Evolutionary conservation across 2,888 invertebrate species (phyloP).

Genomic region (Anarsia innoxiella): DNA sequence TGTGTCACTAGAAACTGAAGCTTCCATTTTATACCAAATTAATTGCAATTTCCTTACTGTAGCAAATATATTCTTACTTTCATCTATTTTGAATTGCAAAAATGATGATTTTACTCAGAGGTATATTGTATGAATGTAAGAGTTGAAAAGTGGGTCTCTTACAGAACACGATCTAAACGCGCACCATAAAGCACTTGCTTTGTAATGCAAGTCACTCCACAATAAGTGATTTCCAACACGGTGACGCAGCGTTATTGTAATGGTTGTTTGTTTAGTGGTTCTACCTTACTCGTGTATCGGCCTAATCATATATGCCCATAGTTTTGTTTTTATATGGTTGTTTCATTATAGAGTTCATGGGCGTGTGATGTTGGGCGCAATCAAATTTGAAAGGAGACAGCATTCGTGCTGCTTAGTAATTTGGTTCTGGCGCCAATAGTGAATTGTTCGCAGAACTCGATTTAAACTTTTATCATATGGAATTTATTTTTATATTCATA

Average conservation of each 20-base stretch:
- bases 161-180: constrained; percentile 32
- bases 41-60: too few relatives aligned
- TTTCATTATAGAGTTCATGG: constrained; percentile 74
- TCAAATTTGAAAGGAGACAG: constrained; percentile 73
- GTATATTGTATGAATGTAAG: too few relatives aligned
- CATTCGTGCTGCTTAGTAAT: constrained; percentile 58
- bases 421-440: constrained; percentile 61
- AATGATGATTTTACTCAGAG: too few relatives aligned
- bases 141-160: constrained; percentile 33
- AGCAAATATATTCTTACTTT: too few relatives aligned
- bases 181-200: constrained; percentile 54
- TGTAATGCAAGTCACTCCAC: constrained; percentile 67
- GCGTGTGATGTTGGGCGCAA: constrained; percentile 71
- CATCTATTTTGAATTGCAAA: too few relatives aligned
- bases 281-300: constrained; percentile 74
- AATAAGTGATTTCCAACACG: constrained; percentile 73
- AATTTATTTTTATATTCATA: too few relatives aligned
- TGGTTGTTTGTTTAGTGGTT: constrained; percentile 73
- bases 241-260: constrained; percentile 69
- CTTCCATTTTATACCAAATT: too few relatives aligned
- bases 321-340: constrained; percentile 71
- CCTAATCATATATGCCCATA: constrained; percentile 74
- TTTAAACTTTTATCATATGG: constrained; percentile 31
- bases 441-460: constrained; percentile 51
- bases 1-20: too few relatives aligned